Evolutionary conservation across 2,113 vertebrate genomes (phyloP).

Genomic region (Apus apus): DNA sequence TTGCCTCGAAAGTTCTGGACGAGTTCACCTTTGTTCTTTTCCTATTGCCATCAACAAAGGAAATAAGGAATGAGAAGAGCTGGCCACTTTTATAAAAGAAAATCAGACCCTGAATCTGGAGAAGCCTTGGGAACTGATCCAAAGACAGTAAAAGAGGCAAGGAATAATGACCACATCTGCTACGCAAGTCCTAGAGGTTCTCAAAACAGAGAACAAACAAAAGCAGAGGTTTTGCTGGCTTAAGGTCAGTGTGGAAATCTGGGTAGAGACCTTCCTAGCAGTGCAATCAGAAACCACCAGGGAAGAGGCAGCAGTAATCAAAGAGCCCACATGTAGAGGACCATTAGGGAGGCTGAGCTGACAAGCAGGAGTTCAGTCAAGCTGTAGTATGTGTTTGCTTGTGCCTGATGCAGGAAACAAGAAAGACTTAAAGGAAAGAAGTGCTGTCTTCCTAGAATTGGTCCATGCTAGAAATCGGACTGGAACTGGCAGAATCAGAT

Average conservation of each 20-base stretch:
- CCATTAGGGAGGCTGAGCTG: background rate
- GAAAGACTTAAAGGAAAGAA: background rate
- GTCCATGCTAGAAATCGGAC: background rate
- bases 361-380: background rate
- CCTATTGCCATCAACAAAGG: background rate
- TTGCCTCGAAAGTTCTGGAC: constrained; percentile 9
- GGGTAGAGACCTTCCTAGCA: background rate
- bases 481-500: background rate
- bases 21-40: constrained; percentile 13
- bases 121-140: background rate
- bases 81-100: background rate
- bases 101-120: background rate
- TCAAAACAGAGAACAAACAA: background rate
- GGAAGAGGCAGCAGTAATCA: background rate
- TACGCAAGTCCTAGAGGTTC: background rate
- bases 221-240: background rate
- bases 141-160: background rate
- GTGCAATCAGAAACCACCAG: background rate
- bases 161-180: background rate
- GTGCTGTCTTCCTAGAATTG: background rate
- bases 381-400: background rate
- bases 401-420: background rate
- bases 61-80: background rate
- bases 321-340: background rate
- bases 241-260: background rate